Percentiles rank a stretch among this genome's conserved stretches.
These are phyloP conservation scores for Diadema setosum DNA, from an alignment of 35 echinoderm and acorn worm genomes.

Conservation along the genomic window DNA sequence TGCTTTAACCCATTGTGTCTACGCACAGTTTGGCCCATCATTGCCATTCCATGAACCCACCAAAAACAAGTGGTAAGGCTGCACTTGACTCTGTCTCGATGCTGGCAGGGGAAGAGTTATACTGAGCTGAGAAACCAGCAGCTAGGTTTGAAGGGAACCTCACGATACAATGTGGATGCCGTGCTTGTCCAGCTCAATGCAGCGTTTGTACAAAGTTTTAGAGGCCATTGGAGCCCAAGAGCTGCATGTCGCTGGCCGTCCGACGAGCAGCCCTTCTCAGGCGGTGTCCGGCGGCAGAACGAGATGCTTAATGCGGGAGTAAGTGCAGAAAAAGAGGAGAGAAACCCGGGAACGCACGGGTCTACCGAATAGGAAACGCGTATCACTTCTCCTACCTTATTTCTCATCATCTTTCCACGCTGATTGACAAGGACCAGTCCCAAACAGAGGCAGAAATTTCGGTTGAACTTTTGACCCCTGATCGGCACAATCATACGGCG, in stretches of 20 bases:
- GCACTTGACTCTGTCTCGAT: too few species aligned
- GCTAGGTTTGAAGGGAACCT: too few species aligned
- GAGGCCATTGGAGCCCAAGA: background rate
- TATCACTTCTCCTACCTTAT: constrained; percentile 4
- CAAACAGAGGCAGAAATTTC: background rate
- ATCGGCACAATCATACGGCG: constrained; percentile 12
- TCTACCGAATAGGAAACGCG: constrained; percentile 8
- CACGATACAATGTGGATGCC: too few species aligned
- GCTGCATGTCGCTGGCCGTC: background rate
- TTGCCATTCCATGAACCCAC: too few species aligned
- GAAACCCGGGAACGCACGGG: background rate
- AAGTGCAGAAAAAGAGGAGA: background rate
- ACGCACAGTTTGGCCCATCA: too few species aligned
- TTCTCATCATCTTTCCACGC: constrained; percentile 7
- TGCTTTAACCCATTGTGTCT: too few species aligned
- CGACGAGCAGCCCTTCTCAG: background rate
- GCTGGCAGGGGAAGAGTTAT: too few species aligned
- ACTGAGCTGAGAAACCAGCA: too few species aligned
- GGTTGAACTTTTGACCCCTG: constrained; percentile 10
- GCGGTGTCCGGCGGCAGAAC: background rate
- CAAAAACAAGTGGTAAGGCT: too few species aligned
- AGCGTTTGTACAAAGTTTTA: too few species aligned
- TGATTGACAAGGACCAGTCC: constrained; percentile 31
- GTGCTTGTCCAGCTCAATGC: too few species aligned
- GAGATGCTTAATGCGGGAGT: background rate